Conservation (phyloP, 2,888 invertebrate genomes). For the Bembecia ichneumoniformis region DNA sequence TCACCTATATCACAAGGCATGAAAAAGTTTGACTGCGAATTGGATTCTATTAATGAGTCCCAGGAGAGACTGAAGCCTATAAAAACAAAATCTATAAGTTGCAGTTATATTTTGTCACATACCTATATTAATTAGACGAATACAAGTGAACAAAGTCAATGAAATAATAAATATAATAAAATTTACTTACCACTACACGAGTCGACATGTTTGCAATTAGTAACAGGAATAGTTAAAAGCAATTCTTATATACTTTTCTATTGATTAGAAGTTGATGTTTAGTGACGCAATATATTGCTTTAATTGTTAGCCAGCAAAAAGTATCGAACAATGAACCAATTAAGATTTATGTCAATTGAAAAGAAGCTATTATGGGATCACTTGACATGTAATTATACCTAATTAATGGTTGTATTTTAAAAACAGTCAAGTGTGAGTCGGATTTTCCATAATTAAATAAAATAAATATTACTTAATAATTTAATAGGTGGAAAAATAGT, state of each 20-base stretch:
- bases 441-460: no score
- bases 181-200: neutral
- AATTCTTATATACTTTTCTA: neutral
- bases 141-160: neutral
- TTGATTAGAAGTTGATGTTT: neutral
- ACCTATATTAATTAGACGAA: no score
- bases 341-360: neutral
- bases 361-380: neutral
- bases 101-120: no score
- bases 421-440: neutral
- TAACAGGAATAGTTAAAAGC: neutral
- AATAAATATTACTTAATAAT: no score
- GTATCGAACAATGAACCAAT: neutral
- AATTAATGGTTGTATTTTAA: neutral
- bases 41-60: no score
- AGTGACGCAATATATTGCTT: neutral
- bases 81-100: no score
- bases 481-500: no score
- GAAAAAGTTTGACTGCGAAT: no score
- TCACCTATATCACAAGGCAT: no score
- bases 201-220: neutral
- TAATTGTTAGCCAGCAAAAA: neutral
- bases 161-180: neutral
- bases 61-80: no score
- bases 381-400: neutral